Evolutionary conservation across 2,113 vertebrate genomes (phyloP), one percentile per base, ranked within the genome.

Genomic region (Glaucomys volans): DNA sequence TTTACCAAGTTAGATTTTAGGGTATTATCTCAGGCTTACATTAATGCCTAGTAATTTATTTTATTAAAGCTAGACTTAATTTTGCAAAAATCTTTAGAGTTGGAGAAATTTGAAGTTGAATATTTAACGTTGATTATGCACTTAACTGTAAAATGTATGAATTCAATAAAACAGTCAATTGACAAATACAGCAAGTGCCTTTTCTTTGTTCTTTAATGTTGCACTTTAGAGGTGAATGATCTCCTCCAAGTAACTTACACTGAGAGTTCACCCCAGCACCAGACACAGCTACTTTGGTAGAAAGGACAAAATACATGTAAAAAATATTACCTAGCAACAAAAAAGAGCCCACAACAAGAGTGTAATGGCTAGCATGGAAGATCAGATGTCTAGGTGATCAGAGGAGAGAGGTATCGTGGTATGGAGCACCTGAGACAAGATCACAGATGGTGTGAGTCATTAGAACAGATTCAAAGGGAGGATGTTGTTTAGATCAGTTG

Each of bases 61-160:
- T 81, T 66, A 77, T 62, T 85, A 97, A 93, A 91, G 82, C 44
- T 83, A 90, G 32, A 17, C 52, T 91, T 72, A 82, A 83, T 50
- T 86, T 96, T 79, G 44, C 89, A 89, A 79, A 96, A 40, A 20
- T 93, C n/a, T 59, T 40, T 67, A 76, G 1, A 81, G n/a, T 87
- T 77, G 81, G 52, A 93, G 44, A 93, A 95, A 96, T 96, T 83
- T 95, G 87, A 95, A 93, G 22, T 88, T 88, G 90, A 95, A 89
- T 37, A 92, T 67, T 87, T 87, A 94, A 87, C 64, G 69, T 95
- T 91, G 67, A 96, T 95, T 88, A 72, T 93, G 59, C n/a, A 71
- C 32, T 95, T 84, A 88, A 50, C 74, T 90, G 77, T 84, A 91
- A 97, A 93, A 89, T 47, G 22, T n/a, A 89, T 47, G 30, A n/a